phyloP scores from a whole-genome alignment of 2,797 vertebrate genomes.

The Neosilurus hyrtlii region DNA sequence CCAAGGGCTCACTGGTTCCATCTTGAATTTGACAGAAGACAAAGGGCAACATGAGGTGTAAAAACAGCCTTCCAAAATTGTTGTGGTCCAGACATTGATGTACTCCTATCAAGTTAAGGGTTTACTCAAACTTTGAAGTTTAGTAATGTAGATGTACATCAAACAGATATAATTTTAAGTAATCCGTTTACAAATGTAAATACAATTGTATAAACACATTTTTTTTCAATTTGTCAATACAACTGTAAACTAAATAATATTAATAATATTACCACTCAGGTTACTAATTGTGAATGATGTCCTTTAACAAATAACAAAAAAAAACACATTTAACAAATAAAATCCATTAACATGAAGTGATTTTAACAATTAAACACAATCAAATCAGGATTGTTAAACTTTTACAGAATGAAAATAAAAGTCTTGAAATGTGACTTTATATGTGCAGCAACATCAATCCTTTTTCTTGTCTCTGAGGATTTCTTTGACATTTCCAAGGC shows the following conservation, averaged over 20 bases:
- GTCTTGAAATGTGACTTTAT: slow-evolving; percentile 42
- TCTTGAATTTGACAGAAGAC: not conserved
- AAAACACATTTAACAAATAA: not conserved
- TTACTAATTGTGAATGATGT: not conserved
- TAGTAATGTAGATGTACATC: not conserved
- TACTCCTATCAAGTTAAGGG: not conserved
- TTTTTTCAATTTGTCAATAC: no score
- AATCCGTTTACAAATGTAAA: not conserved
- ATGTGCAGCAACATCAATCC: slow-evolving; percentile 62
- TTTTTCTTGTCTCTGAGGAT: slow-evolving; percentile 62
- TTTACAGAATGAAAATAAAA: not conserved
- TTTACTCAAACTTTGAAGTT: not conserved
- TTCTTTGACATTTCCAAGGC: slow-evolving; percentile 71
- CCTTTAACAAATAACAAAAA: not conserved
- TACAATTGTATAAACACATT: no score
- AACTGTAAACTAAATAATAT: not conserved
- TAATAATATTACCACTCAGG: not conserved
- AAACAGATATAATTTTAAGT: not conserved
- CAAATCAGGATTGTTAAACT: not conserved
- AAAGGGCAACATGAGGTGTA: not conserved
- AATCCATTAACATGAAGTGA: not conserved
- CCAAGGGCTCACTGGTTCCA: not conserved
- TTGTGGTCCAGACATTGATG: not conserved
- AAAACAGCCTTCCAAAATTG: not conserved
- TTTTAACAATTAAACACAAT: not conserved